A percentile compares a stretch with the other conserved stretches of the same genome.
Evolutionary conservation across 1,140 invertebrate genomes (phyloP).

Genomic region (Penaeus vannamei): DNA sequence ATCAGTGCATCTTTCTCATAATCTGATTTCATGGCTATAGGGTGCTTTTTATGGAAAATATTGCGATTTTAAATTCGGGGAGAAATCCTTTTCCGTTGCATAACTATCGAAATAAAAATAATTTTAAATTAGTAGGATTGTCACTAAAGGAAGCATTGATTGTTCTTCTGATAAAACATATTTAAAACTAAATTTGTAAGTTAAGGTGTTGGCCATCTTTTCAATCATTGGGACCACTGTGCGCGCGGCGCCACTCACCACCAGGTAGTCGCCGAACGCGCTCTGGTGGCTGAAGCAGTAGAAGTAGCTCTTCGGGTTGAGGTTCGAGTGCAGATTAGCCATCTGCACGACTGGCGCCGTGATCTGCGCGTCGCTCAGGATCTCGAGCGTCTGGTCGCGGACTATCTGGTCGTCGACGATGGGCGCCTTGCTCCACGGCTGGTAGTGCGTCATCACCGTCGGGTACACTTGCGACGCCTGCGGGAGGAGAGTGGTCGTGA

Average conservation of each 20-base stretch:
- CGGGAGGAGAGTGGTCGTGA: background rate
- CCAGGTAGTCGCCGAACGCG: conserved; percentile 89
- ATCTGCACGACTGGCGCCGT: conserved; percentile 93
- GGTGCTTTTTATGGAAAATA: no score
- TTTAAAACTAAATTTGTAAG: no score
- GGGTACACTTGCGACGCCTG: conserved; percentile 57
- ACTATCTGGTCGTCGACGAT: conserved; percentile 74
- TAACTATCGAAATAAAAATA: no score
- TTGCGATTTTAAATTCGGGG: no score
- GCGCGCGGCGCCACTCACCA: conserved; percentile 76
- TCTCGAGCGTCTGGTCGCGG: conserved; percentile 90
- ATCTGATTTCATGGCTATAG: no score
- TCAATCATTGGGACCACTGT: no score
- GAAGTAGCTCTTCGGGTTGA: conserved; percentile 79
- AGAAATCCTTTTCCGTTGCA: no score
- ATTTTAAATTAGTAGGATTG: no score
- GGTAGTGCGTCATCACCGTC: conserved; percentile 55
- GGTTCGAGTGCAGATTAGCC: conserved; percentile 87
- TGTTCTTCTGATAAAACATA: no score
- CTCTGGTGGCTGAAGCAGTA: conserved; percentile 97
- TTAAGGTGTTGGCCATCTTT: no score
- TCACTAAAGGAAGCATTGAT: no score
- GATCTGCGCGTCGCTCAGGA: conserved; percentile 93
- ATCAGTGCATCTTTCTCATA: no score
- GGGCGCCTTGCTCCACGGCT: conserved; percentile 29